Base-by-base conservation (phyloP, 2,797 vertebrate species). In the Emys orbicularis region DNA sequence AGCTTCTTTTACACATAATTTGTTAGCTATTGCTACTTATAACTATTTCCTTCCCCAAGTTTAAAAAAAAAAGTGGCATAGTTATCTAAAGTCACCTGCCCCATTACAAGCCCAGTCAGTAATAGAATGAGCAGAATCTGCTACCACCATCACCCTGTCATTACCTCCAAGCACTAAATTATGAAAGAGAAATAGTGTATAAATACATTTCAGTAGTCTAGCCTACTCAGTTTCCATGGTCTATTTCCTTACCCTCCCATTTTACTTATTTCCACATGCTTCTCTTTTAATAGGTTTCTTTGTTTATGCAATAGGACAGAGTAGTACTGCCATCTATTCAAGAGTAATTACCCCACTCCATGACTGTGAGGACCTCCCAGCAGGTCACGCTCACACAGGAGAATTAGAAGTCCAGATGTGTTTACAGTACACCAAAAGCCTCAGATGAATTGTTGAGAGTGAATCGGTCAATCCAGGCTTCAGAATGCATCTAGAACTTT, bases 131-230 rank as follows among this genome's bases (percentile, higher is more conserved):
- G 18, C 34, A 21, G 65, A 68, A 21, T 68, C 18, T 34, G 31
- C 59, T 12, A 19, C 61, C 65, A 37, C 8, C 4, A 50, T 13
- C 49, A 68, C 18, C 31, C 31, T n/a, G 16, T 65, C 16, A 65
- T n/a, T 18, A 68, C 34, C 18, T 21, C 16, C n/a, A 68, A 21
- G n/a, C 18, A 68, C 9, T 37, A 34, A 85, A 21, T 34, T 56
- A 37, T 4, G 21, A 27, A 4, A 9, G 0, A 5, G 31, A 81
- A 81, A 23, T 19, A 13, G n/a, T 23, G n/a, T 13, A 25, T 6
- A 44, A 93, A 68, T 7, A 92, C n/a, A 86, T 87, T 87, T 56
- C 52, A 79, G 49, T n/a, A 93, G 83, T 59, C 90, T 18, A 86
- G 83, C 7, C 41, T 47, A 8, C 56, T 79, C 47, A 29, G 16